Evolutionary conservation across 2,888 invertebrate genomes (phyloP).

Genomic region (Amiota minor): DNA sequence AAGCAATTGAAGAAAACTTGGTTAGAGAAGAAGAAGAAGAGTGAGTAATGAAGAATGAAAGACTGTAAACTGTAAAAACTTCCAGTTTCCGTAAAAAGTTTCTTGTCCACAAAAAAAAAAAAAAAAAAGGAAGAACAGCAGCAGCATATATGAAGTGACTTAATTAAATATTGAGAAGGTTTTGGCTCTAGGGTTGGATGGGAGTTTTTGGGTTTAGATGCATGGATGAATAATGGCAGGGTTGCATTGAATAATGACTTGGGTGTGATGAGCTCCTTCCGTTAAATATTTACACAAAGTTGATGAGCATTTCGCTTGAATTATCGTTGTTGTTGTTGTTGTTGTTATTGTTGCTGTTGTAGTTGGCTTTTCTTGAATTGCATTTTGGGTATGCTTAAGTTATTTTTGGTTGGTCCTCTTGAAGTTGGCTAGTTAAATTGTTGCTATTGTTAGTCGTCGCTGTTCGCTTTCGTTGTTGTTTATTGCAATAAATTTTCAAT

Average conservation of each 20-base stretch:
- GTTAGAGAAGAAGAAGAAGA: not conserved
- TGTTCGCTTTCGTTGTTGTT: too few species aligned
- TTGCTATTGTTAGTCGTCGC: too few species aligned
- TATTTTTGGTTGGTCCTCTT: too few species aligned
- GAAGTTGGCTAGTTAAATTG: too few species aligned
- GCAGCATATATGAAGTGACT: slow-evolving; percentile 23
- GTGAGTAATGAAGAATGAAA: not conserved
- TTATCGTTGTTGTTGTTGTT: not conserved
- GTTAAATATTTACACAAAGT: slow-evolving; percentile 28
- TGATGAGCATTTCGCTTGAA: slow-evolving; percentile 19
- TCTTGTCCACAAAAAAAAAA: not conserved
- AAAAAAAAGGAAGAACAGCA: not conserved
- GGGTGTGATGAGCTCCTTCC: slow-evolving; percentile 35
- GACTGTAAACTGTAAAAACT: not conserved
- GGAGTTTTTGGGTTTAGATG: slow-evolving; percentile 24
- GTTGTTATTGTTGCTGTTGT: slow-evolving; percentile 2
- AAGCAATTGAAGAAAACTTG: not conserved
- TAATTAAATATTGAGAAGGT: slow-evolving; percentile 23
- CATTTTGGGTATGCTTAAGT: too few species aligned
- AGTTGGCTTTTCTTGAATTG: not conserved
- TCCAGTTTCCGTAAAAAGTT: not conserved
- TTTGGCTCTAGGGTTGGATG: not conserved
- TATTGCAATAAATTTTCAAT: too few species aligned
- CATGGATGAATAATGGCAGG: slow-evolving; percentile 63
- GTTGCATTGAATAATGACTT: slow-evolving; percentile 42